Evolutionary conservation across 2,888 invertebrate species (phyloP).

Genomic region (Helicoverpa assulta): DNA sequence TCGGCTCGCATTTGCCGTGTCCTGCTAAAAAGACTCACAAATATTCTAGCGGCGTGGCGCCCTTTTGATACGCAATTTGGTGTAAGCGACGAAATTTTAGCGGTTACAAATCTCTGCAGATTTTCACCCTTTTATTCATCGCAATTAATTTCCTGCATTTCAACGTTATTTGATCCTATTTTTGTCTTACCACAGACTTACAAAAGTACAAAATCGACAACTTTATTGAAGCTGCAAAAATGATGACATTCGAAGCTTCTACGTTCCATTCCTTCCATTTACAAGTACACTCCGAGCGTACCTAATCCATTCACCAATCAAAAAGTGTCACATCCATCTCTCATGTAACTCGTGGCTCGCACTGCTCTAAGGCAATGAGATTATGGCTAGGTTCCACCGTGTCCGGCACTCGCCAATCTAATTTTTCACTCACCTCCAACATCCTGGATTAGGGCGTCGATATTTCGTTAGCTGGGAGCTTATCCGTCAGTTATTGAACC

Average conservation of each 20-base stretch:
- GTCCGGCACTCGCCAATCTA: conserved; percentile 69
- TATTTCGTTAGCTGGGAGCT: conserved; percentile 65
- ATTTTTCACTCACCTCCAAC: conserved; percentile 72
- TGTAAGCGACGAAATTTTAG: conserved; percentile 33
- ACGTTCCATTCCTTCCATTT: background rate
- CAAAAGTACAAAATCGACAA: too few relatives aligned
- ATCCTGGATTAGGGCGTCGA: conserved; percentile 61
- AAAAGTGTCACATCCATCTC: conserved; percentile 28
- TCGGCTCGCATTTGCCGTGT: conserved; percentile 51
- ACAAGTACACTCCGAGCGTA: background rate
- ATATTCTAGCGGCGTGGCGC: conserved; percentile 51
- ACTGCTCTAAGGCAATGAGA: conserved; percentile 62
- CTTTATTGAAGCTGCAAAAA: too few relatives aligned
- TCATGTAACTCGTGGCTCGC: conserved; percentile 36
- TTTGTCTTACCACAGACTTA: conserved; percentile 22
- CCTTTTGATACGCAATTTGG: conserved; percentile 45
- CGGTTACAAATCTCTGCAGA: conserved; percentile 12
- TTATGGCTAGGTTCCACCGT: conserved; percentile 65
- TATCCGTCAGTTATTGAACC: conserved; percentile 49
- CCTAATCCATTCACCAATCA: conserved; percentile 20
- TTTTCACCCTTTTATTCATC: conserved; percentile 14
- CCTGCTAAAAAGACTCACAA: conserved; percentile 50
- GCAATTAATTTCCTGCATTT: conserved; percentile 33
- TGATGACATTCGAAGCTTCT: background rate
- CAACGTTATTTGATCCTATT: conserved; percentile 12